Evolutionary conservation across 2,888 invertebrate genomes (phyloP).

Genomic region (Leucoma salicis): DNA sequence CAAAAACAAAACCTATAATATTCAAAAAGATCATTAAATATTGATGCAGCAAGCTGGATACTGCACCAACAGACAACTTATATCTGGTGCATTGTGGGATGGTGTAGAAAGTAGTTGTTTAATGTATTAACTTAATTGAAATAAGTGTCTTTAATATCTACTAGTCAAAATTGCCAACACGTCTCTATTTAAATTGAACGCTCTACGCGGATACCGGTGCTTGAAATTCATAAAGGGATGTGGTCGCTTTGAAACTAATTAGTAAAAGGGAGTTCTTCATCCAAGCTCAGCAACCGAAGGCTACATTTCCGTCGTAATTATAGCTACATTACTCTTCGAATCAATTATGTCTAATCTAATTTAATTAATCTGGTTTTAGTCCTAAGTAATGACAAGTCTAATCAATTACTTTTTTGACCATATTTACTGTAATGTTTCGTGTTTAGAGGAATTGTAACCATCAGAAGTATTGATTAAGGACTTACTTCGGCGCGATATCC

Average conservation of each 20-base stretch:
- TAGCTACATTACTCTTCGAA: slow-evolving; percentile 34
- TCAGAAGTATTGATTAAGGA: slow-evolving; percentile 56
- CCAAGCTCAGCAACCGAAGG: slow-evolving; percentile 61
- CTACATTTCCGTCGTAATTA: slow-evolving; percentile 63
- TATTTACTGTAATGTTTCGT: no score
- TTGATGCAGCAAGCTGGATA: slow-evolving; percentile 82
- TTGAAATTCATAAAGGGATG: slow-evolving; percentile 76
- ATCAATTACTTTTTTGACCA: slow-evolving; percentile 9
- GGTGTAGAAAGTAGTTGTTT: no score
- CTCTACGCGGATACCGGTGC: slow-evolving; percentile 66
- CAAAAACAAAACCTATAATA: no score
- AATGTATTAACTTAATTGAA: no score
- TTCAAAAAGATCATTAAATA: slow-evolving; percentile 46
- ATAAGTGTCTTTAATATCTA: slow-evolving; percentile 59
- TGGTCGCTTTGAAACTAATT: slow-evolving; percentile 79
- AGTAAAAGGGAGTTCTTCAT: slow-evolving; percentile 66
- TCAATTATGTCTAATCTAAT: slow-evolving; percentile 28
- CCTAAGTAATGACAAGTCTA: slow-evolving; percentile 7
- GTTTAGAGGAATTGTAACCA: slow-evolving; percentile 51
- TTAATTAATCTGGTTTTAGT: slow-evolving; percentile 11
- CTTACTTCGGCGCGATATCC: slow-evolving; percentile 95
- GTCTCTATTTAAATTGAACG: slow-evolving; percentile 68
- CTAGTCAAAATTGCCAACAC: slow-evolving; percentile 62
- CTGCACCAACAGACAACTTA: slow-evolving; percentile 67
- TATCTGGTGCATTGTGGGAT: slow-evolving; percentile 57